These are phyloP conservation scores for Macrophya annulata DNA, from an alignment of 2,888 invertebrate genomes.

Conservation along the genomic window DNA sequence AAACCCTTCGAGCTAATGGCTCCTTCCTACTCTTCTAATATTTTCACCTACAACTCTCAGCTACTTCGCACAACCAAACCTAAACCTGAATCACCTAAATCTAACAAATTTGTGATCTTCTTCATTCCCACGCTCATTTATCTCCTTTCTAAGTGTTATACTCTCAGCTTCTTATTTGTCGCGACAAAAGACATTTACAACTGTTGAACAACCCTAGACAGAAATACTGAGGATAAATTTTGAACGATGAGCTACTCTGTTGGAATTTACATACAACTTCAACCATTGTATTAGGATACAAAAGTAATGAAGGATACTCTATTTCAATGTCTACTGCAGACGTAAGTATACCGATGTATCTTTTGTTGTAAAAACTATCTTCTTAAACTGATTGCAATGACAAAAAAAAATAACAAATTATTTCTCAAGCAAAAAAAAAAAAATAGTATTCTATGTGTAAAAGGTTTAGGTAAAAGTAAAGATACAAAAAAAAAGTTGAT, in stretches of 20 bases:
- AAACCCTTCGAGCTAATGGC: slow-evolving; percentile 37
- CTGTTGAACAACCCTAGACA: background rate
- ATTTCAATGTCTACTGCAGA: background rate
- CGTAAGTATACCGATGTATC: background rate
- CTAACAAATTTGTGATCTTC: background rate
- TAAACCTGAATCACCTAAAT: background rate
- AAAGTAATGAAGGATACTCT: background rate
- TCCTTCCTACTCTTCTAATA: slow-evolving; percentile 8
- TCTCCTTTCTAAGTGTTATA: background rate
- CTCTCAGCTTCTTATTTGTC: slow-evolving; percentile 13
- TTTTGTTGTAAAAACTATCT: too few species aligned
- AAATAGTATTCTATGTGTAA: too few species aligned
- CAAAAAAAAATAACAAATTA: too few species aligned
- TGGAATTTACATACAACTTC: background rate
- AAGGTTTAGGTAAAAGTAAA: too few species aligned
- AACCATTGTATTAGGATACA: background rate
- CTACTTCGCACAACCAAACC: background rate
- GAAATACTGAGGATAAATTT: background rate
- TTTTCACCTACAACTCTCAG: background rate
- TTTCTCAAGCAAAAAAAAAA: too few species aligned
- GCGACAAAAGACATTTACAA: slow-evolving; percentile 42
- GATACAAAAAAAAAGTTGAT: too few species aligned
- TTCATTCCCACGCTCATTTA: background rate
- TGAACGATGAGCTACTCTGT: background rate
- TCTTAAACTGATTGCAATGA: too few species aligned